Conservation (phyloP, 2,888 invertebrate genomes). For the Pocota personata region DNA sequence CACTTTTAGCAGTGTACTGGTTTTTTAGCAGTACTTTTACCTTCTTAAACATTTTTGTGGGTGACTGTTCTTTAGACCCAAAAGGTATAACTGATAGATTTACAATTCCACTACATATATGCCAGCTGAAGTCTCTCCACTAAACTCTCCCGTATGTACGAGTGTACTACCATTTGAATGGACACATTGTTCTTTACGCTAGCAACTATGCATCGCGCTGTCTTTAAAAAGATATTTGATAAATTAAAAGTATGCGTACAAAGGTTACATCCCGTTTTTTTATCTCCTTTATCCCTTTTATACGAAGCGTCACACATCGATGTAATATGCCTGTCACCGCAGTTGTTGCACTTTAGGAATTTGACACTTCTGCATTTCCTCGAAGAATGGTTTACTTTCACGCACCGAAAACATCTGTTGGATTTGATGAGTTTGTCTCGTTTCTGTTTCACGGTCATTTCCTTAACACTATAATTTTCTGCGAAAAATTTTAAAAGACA, state of each 20-base stretch:
- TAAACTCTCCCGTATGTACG: not conserved
- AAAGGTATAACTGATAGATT: too few relatives aligned
- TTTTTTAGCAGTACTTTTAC: not conserved
- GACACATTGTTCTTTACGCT: not conserved
- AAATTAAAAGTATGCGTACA: not conserved
- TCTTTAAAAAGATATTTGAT: not conserved
- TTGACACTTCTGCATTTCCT: not conserved
- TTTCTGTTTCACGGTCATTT: too few relatives aligned
- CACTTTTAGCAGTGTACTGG: not conserved
- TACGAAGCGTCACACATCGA: not conserved
- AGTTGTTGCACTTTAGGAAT: not conserved
- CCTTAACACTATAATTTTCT: too few relatives aligned
- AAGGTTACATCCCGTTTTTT: slow-evolving; percentile 1
- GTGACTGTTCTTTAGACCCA: not conserved
- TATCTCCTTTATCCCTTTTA: not conserved
- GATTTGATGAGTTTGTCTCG: not conserved
- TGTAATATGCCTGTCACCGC: too few relatives aligned
- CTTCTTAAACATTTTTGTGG: not conserved
- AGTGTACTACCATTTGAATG: not conserved
- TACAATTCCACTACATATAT: not conserved
- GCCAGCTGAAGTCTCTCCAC: not conserved
- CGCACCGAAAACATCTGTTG: not conserved
- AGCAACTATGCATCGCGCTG: not conserved
- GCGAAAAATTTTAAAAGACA: too few relatives aligned
- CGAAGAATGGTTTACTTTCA: not conserved